Conservation (phyloP, 1,140 invertebrate species). For the Heliconius melpomene region DNA sequence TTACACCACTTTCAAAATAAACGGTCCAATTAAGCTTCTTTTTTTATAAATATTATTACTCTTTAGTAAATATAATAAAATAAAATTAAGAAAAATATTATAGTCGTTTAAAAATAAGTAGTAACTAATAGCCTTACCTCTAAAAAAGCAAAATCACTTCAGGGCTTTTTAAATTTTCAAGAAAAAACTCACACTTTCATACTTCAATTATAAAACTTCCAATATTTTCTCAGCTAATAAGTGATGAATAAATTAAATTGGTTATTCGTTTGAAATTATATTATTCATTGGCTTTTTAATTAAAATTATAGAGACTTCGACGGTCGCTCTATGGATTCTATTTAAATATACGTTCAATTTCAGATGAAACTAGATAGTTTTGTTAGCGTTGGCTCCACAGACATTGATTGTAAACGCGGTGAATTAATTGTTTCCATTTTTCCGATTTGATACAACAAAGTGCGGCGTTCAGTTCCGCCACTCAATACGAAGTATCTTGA, state of each 20-base stretch:
- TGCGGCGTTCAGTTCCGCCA: neutral
- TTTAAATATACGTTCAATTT: neutral
- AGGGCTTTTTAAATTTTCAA: neutral
- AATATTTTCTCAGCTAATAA: conserved; percentile 10
- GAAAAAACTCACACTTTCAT: neutral
- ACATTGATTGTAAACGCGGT: too few relatives aligned
- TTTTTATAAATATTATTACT: too few relatives aligned
- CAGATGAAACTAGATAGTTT: neutral
- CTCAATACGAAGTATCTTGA: neutral
- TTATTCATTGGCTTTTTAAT: conserved; percentile 8
- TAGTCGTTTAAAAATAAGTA: neutral
- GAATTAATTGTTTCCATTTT: too few relatives aligned
- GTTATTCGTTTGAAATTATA: neutral
- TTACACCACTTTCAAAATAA: too few relatives aligned
- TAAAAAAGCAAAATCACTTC: neutral
- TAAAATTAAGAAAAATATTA: neutral
- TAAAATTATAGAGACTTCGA: conserved; percentile 13
- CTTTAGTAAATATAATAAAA: neutral
- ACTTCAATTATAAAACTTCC: neutral
- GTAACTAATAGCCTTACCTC: neutral
- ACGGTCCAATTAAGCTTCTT: too few relatives aligned
- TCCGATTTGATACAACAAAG: neutral
- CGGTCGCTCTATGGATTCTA: neutral
- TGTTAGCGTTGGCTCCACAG: too few relatives aligned
- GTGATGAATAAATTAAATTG: conserved; percentile 13